These are phyloP conservation scores for Odobenus rosmarus DNA, from an alignment of 2,113 vertebrate species.

Conservation along the genomic window DNA sequence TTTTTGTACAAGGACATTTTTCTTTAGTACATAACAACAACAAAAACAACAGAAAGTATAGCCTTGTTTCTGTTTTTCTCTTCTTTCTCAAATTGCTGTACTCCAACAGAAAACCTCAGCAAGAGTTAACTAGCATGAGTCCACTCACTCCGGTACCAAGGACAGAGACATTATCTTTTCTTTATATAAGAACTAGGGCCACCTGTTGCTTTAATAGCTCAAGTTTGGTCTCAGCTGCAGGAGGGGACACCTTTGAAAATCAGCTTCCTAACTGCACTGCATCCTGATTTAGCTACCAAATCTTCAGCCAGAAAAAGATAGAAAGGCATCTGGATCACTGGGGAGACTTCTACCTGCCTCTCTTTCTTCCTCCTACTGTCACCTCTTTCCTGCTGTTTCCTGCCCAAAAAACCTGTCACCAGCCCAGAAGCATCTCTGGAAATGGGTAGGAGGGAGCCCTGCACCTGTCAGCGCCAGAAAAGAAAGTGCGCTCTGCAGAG, in stretches of 20 bases:
- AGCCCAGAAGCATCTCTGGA: background rate
- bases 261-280: background rate
- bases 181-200: background rate
- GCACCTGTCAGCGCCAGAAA: conserved; percentile 42
- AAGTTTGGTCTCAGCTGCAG: background rate
- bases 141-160: background rate
- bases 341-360: background rate
- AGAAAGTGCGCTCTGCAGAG: background rate
- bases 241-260: background rate
- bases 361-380: background rate
- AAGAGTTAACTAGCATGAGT: background rate
- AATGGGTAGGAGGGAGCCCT: conserved; percentile 48
- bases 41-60: background rate
- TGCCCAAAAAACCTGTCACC: background rate
- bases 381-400: background rate
- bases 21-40: background rate
- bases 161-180: background rate
- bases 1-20: background rate
- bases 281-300: background rate
- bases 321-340: background rate
- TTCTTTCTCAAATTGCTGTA: background rate
- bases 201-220: conserved; percentile 64
- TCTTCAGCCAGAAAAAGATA: background rate
- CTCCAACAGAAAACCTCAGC: background rate
- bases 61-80: background rate